phyloP scores from a whole-genome alignment of 2,113 vertebrate genomes.

The Phyllostomus discolor region DNA sequence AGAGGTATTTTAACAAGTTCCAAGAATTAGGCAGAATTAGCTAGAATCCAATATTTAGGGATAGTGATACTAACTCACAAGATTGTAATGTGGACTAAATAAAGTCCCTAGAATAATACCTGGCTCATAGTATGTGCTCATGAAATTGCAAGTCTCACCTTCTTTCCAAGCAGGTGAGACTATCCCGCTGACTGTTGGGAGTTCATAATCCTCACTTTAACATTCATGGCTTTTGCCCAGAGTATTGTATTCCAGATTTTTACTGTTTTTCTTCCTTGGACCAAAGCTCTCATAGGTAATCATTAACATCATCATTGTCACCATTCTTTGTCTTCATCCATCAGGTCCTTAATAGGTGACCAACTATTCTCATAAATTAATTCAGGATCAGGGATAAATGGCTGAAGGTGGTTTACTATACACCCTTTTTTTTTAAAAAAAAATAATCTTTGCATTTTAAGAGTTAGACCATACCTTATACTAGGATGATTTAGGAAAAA shows the following conservation, averaged over 20 bases:
- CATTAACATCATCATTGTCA: neutral
- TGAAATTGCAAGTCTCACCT: neutral
- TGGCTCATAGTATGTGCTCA: neutral
- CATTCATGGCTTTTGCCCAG: neutral
- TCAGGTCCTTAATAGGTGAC: neutral
- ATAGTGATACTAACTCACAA: neutral
- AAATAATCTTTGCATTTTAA: constrained; percentile 21
- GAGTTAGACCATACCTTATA: neutral
- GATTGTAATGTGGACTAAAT: neutral
- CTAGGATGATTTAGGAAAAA: neutral
- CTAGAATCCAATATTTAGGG: neutral
- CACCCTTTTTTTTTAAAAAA: neutral
- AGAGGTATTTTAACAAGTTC: neutral
- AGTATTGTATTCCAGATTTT: neutral
- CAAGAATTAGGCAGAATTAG: constrained; percentile 22
- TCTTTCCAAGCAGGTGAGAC: neutral
- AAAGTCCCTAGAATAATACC: neutral
- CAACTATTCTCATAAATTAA: constrained; percentile 4
- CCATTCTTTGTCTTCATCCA: neutral
- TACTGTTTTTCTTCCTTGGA: neutral
- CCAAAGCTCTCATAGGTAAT: neutral
- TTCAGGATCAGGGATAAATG: neutral
- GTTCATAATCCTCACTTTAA: neutral
- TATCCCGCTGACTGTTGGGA: constrained; percentile 3
- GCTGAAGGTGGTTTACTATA: constrained; percentile 7